A percentile compares a stretch with the other conserved stretches of the same genome.
Conservation (phyloP, 2,888 invertebrate species). For the Julus scanicus region DNA sequence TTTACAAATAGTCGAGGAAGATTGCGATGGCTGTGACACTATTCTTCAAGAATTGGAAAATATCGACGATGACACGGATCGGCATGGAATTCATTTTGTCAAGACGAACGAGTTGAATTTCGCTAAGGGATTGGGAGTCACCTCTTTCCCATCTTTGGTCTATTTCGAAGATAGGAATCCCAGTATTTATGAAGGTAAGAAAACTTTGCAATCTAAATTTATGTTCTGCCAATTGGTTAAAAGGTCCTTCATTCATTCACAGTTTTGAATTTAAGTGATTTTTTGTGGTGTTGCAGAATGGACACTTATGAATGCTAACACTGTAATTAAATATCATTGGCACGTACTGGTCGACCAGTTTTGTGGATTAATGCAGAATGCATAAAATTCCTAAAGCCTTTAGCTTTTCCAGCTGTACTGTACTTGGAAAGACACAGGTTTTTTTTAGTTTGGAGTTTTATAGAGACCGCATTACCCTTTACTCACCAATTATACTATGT, state of each 20-base stretch:
- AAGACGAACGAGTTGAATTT: constrained; percentile 90
- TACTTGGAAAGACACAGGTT: not conserved
- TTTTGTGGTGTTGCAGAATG: too few species aligned
- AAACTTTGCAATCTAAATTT: not conserved
- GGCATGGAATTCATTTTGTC: constrained; percentile 92
- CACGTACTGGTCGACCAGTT: too few species aligned
- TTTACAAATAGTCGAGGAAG: constrained; percentile 76
- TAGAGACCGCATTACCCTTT: not conserved
- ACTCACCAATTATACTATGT: not conserved
- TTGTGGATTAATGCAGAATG: too few species aligned
- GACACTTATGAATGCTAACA: too few species aligned
- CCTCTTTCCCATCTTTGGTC: constrained; percentile 89
- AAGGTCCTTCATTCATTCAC: too few species aligned
- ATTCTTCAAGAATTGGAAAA: constrained; percentile 85
- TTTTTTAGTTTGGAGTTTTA: not conserved
- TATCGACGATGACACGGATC: constrained; percentile 80
- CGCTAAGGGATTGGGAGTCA: constrained; percentile 90
- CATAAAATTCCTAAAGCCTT: too few species aligned
- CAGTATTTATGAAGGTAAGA: constrained; percentile 94
- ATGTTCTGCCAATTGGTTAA: too few species aligned
- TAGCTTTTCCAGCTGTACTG: too few species aligned
- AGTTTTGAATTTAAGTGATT: too few species aligned
- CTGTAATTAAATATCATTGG: too few species aligned
- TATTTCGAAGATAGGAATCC: constrained; percentile 94
- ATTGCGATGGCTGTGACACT: constrained; percentile 82